Percentiles rank a stretch among this genome's conserved stretches.
phyloP scores from a whole-genome alignment of 2,888 invertebrate species.

The Oxycera nigricornis region DNA sequence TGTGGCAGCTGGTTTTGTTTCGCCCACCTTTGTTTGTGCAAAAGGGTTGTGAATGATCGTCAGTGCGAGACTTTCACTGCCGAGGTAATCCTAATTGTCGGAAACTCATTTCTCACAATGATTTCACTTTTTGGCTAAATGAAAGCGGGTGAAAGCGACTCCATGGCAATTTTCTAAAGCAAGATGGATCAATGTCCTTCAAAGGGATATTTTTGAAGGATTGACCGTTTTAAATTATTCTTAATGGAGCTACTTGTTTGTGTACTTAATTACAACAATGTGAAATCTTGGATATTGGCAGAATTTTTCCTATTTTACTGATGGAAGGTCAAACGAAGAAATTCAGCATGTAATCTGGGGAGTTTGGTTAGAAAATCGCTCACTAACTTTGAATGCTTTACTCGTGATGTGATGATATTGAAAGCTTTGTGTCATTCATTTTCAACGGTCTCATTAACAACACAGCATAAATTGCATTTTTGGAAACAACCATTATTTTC shows the following conservation, averaged over 20 bases:
- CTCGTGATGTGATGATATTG: no score
- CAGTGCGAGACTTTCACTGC: constrained; percentile 42
- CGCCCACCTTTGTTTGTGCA: constrained; percentile 2
- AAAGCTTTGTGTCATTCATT: no score
- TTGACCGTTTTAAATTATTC: constrained; percentile 20
- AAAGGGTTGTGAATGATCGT: constrained; percentile 30
- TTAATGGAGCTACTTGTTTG: constrained; percentile 1
- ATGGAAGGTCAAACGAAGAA: no score
- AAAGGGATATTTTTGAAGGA: not conserved
- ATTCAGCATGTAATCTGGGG: no score
- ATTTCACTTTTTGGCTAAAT: constrained; percentile 34
- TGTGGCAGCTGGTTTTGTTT: constrained; percentile 23
- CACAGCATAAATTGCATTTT: no score
- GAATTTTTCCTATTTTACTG: no score
- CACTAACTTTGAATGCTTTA: no score
- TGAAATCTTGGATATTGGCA: not conserved
- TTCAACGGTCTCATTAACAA: no score
- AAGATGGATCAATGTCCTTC: not conserved
- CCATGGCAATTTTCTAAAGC: not conserved
- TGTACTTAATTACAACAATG: constrained; percentile 1
- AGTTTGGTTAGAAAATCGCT: no score
- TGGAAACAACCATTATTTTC: no score
- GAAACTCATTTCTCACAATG: constrained; percentile 25
- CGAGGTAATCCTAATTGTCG: constrained; percentile 38
- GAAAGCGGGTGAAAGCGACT: constrained; percentile 25